Evolutionary conservation across 1,140 invertebrate species (phyloP), one percentile per base, ranked within the genome.

Genomic region (Drosophila santomea): DNA sequence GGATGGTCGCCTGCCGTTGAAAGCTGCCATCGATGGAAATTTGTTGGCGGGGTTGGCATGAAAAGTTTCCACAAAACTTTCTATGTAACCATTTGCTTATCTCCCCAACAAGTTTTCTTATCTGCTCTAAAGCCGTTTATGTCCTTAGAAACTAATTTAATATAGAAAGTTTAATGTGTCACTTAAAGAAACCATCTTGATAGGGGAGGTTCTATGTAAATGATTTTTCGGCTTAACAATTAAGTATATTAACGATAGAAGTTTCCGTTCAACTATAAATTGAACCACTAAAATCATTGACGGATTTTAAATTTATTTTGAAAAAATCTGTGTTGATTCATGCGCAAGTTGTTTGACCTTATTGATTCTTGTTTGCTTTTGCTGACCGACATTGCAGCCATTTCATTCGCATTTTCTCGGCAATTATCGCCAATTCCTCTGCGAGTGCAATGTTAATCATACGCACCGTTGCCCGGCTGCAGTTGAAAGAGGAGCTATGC

Each of bases 381-480:
- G 11, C 28, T 17, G 6, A 14, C 6, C 4, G 14, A 14, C 10
- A 23, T 14, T 62, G n/a, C 20, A 4, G 0, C 15, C 43, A 43
- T 44, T 67, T 36, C 15, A 38, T 67, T 32, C 12, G 1, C 32
- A 3, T 20, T 15, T 23, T 32, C 10, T 11, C 5, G 14, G 10
- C 47, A 28, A 64, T 47, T 47, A 38, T 52, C 23, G 48, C 59
- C 15, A 28, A 2, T 20, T 23, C 15, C 12, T 17, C 23, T n/a
- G 38, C 11, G 38, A 43, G 43, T 56, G 51, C 51, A 44, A 58
- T 48, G 51, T 85, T 78, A 82, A 88, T 86, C 82, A 85, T 85
- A 85, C 82, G 83, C 83, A 48, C 68, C 57, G 83, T 72, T 85
- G 83, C 48, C 36, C 78, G 63, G 45, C 4, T 74, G 78, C 74